Evolutionary conservation across 1,140 invertebrate species (phyloP).

Genomic region (Zaprionus inermis): DNA sequence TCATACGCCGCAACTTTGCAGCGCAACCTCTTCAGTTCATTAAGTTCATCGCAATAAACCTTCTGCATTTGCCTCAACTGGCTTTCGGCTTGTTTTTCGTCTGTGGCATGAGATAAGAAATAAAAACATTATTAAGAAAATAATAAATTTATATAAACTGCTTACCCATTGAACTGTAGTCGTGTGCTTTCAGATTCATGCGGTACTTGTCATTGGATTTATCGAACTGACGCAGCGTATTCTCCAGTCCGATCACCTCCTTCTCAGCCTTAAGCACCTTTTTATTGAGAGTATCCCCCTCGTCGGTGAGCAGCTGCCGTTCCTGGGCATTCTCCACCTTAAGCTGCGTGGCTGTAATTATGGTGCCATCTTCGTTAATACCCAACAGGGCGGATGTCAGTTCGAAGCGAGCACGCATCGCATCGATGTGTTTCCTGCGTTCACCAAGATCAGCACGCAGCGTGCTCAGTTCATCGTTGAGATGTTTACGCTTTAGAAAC

Average conservation of each 20-base stretch:
- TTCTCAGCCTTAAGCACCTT: constrained; percentile 88
- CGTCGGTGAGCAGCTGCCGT: constrained; percentile 87
- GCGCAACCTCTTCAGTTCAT: constrained; percentile 67
- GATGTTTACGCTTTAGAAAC: constrained; percentile 85
- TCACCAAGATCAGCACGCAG: constrained; percentile 85
- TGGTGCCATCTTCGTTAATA: constrained; percentile 85
- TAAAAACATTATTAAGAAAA: neutral
- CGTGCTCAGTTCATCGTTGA: constrained; percentile 85
- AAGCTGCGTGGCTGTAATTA: constrained; percentile 86
- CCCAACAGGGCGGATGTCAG: constrained; percentile 82
- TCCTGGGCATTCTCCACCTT: constrained; percentile 88
- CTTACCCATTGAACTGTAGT: constrained; percentile 56
- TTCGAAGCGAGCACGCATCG: constrained; percentile 85
- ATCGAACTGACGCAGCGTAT: constrained; percentile 88
- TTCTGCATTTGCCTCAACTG: constrained; percentile 59
- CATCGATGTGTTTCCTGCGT: constrained; percentile 85
- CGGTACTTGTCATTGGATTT: constrained; percentile 87
- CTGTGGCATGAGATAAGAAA: constrained; percentile 18
- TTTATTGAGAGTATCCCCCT: constrained; percentile 88
- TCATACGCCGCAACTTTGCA: constrained; percentile 58
- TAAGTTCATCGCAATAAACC: constrained; percentile 52
- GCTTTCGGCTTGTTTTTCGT: constrained; percentile 45
- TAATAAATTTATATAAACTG: constrained; percentile 32
- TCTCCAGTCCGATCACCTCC: constrained; percentile 89
- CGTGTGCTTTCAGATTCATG: constrained; percentile 82